These are phyloP conservation scores for Cryptotermes secundus DNA, from an alignment of 1,140 invertebrate species.

Conservation along the genomic window DNA sequence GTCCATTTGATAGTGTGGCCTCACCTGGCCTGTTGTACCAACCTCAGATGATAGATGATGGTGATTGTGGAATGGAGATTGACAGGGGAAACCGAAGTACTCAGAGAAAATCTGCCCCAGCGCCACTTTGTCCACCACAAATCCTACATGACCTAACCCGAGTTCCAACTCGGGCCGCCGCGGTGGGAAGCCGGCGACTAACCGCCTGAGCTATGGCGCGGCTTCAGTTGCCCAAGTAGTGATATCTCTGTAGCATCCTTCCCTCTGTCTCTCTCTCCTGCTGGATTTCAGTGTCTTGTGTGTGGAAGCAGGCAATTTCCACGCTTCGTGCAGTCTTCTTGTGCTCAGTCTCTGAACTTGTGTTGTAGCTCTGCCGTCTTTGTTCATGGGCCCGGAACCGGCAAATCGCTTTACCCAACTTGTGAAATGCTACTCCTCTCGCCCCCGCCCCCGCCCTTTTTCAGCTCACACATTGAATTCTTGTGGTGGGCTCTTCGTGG, in stretches of 20 bases:
- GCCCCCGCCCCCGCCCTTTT: not conserved
- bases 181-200: no score
- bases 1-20: no score
- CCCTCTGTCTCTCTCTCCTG: not conserved
- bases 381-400: slow-evolving; percentile 9
- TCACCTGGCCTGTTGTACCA: no score
- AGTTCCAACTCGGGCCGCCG: no score
- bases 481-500: slow-evolving; percentile 2
- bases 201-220: no score
- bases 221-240: no score
- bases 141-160: no score
- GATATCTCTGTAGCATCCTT: not conserved
- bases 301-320: not conserved
- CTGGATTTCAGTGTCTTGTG: not conserved
- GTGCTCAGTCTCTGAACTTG: not conserved
- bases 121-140: no score
- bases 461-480: not conserved
- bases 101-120: no score
- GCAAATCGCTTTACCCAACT: slow-evolving; percentile 18
- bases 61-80: no score
- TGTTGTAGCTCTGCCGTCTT: not conserved
- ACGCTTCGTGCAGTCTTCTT: not conserved
- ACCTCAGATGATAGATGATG: no score
- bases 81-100: no score
- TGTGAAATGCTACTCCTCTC: not conserved